phyloP scores from a whole-genome alignment of 2,797 vertebrate species.

The Tolypeutes matacus region DNA sequence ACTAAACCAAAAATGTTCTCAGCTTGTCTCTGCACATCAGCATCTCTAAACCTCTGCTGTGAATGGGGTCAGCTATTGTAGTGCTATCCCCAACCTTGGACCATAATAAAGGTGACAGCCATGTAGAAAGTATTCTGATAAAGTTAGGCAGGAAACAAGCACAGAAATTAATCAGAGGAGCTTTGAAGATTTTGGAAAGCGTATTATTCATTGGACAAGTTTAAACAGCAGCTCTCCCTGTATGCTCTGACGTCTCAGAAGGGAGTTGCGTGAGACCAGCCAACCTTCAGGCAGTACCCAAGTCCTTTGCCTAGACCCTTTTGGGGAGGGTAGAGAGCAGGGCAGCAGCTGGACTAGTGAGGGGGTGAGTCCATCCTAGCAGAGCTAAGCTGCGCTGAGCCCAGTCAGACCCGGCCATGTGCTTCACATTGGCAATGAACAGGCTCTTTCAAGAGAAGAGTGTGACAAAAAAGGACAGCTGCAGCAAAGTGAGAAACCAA shows the following conservation, averaged over 20 bases:
- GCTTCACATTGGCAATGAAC: slow-evolving; percentile 62
- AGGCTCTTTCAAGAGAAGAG: slow-evolving; percentile 72
- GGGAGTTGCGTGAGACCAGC: neutral
- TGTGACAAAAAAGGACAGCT: slow-evolving; percentile 66
- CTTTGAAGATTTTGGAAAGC: neutral
- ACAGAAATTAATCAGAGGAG: slow-evolving; percentile 51
- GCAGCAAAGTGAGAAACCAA: slow-evolving; percentile 20
- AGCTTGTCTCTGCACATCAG: slow-evolving; percentile 73
- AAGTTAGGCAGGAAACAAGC: slow-evolving; percentile 61
- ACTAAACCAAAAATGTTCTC: slow-evolving; percentile 69
- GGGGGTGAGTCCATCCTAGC: slow-evolving; percentile 32
- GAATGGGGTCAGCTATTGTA: slow-evolving; percentile 61
- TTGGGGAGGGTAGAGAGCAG: neutral
- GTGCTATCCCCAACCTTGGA: slow-evolving; percentile 65
- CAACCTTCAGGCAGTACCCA: neutral
- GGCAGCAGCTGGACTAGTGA: neutral
- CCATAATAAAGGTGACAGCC: slow-evolving; percentile 64
- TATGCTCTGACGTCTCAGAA: neutral
- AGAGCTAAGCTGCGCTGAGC: neutral
- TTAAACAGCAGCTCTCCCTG: slow-evolving; percentile 9
- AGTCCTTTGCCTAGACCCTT: neutral
- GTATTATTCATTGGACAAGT: slow-evolving; percentile 45
- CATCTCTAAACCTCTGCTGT: slow-evolving; percentile 61
- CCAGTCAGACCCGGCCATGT: slow-evolving; percentile 72
- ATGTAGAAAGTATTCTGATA: slow-evolving; percentile 29